Evolutionary conservation across 2,113 vertebrate genomes (phyloP).

Genomic region (Chamaea fasciata): DNA sequence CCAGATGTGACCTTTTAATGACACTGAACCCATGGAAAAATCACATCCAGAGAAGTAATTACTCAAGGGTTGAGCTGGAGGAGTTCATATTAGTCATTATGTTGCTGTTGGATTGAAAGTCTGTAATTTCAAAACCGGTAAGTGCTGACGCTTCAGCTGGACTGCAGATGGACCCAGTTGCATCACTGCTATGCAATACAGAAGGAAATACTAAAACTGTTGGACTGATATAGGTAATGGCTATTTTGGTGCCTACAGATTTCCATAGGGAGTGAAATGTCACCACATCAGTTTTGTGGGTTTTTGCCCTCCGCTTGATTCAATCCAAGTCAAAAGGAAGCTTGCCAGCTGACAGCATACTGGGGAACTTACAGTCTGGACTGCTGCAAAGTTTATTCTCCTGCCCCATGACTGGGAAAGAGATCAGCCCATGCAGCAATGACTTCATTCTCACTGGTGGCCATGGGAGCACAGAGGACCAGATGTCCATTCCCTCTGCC

Average conservation of each 20-base stretch:
- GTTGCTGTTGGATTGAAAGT: neutral
- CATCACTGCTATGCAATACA: neutral
- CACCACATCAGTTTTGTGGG: neutral
- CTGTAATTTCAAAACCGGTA: neutral
- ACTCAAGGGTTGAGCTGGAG: neutral
- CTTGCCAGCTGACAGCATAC: neutral
- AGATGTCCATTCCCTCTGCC: neutral
- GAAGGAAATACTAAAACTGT: neutral
- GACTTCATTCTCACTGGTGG: neutral
- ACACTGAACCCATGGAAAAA: neutral
- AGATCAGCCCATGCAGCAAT: neutral
- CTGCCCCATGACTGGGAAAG: neutral
- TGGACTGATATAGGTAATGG: neutral
- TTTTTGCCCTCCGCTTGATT: neutral
- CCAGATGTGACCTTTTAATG: neutral
- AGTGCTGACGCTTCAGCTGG: neutral
- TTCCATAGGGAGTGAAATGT: slow-evolving; percentile 23
- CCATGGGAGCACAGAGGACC: rapidly evolving
- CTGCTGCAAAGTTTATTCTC: neutral
- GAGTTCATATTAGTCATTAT: neutral
- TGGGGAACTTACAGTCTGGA: neutral
- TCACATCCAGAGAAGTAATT: neutral
- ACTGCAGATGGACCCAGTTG: neutral
- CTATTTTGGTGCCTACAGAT: neutral
- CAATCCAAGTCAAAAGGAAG: neutral